phyloP scores from a whole-genome alignment of 2,113 vertebrate species.

The Manacus vitellinus region DNA sequence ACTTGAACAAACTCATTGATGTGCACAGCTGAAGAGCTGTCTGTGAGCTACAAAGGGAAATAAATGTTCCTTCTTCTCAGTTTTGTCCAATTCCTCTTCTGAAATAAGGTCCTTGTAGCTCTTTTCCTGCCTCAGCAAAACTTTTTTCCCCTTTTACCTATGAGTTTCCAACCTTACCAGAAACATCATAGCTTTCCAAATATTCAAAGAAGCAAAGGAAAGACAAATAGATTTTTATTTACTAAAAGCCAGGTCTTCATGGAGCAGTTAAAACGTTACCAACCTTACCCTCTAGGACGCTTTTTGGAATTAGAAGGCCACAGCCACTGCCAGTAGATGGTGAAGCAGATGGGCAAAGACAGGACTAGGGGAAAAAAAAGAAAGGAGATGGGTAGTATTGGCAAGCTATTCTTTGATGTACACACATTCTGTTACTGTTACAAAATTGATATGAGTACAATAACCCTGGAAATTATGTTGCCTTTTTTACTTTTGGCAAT shows the following conservation, averaged over 20 bases:
- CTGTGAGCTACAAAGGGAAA: not conserved
- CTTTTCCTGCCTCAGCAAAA: not conserved
- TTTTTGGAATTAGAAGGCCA: not conserved
- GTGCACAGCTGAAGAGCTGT: not conserved
- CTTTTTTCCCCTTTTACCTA: not conserved
- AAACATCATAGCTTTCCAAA: not conserved
- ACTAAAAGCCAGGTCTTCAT: not conserved
- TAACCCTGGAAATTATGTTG: not conserved
- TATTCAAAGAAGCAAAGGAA: not conserved
- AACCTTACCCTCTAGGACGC: not conserved
- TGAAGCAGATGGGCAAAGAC: not conserved
- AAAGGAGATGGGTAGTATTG: not conserved
- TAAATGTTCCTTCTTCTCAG: not conserved
- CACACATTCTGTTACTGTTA: rapidly evolving
- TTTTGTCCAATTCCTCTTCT: not conserved
- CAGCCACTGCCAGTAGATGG: not conserved
- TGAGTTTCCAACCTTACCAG: not conserved
- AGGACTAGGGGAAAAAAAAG: not conserved
- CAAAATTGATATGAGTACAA: not conserved
- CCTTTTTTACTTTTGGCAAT: not conserved
- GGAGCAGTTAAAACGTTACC: not conserved
- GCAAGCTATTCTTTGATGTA: not conserved
- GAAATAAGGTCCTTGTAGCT: not conserved
- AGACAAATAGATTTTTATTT: not conserved
- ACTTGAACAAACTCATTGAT: not conserved